These are phyloP conservation scores for Aphaenogaster rudis DNA, from an alignment of 1,140 invertebrate genomes.

Conservation along the genomic window DNA sequence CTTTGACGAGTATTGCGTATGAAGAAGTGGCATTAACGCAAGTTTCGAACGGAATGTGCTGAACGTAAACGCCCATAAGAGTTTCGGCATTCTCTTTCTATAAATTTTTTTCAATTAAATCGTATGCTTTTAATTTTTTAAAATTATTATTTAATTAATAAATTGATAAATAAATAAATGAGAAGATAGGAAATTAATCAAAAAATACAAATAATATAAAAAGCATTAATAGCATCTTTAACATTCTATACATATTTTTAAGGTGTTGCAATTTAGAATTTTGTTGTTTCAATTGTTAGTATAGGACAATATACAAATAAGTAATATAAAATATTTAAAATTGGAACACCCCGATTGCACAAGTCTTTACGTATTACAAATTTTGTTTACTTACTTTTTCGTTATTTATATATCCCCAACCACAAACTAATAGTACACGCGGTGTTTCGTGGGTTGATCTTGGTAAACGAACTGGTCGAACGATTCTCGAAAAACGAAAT, in stretches of 20 bases:
- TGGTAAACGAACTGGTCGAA: constrained; percentile 67
- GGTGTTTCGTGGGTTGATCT: constrained; percentile 19
- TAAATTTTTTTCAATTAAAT: constrained; percentile 13
- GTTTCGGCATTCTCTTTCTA: constrained; percentile 4
- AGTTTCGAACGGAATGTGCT: constrained; percentile 41
- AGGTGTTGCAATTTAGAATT: not conserved
- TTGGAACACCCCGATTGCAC: not conserved
- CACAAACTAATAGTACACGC: constrained; percentile 66
- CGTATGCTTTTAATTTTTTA: not conserved
- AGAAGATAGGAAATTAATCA: not conserved
- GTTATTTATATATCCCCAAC: constrained; percentile 70
- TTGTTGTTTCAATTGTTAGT: not conserved
- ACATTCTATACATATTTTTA: not conserved
- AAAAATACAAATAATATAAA: constrained; percentile 1
- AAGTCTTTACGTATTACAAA: constrained; percentile 5
- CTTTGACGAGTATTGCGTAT: constrained; percentile 58
- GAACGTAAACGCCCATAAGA: constrained; percentile 63
- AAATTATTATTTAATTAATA: not conserved
- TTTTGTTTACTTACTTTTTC: constrained; percentile 41
- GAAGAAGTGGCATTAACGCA: constrained; percentile 41
- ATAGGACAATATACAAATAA: not conserved
- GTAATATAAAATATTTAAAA: not conserved
- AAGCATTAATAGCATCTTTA: not conserved
- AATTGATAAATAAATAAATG: constrained; percentile 1
- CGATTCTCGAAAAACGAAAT: constrained; percentile 70